Base-by-base conservation (phyloP, 2,888 invertebrate genomes). In the Lasioglossum calceatum region DNA sequence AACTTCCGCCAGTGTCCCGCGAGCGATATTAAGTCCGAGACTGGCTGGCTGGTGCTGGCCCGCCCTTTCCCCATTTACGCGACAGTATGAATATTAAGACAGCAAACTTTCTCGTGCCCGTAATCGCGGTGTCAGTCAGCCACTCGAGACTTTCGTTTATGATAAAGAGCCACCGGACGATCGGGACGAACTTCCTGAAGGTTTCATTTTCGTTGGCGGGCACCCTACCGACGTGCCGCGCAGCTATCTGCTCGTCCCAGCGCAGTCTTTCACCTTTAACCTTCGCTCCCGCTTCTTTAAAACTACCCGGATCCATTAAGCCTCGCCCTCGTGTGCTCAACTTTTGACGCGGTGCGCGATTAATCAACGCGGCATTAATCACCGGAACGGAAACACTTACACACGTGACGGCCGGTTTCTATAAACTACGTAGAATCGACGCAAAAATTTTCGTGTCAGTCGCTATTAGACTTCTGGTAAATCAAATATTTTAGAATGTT, bases 311-410 rank as follows among this genome's bases (percentile, higher is more conserved):
- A 79, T 88, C 75, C 80, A 79, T 86, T 77, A 72, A 81, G 79
- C 77, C 64, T 61, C 67, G 36, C 44, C 67, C 73, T 77, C 77
- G 77, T 75, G 77, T 73, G 76, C 79, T 77, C 75, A 76, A 70
- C 76, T 75, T 74, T 84, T 61, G 77, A 87, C 79, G 58, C 58
- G 54, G 50, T 44, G 47, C 73, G 58, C 61, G 72, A 88, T 90
- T 88, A 73, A 87, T 90, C 79, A 79, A 50, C 74, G 61, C 42
- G 70, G 71, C 77, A 79, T 87, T 83, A 90, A 88, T 84, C 81
- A 77, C 74, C 72, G 74, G 64, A 77, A 77, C 72, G 19, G 73
- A 42, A 71, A 77, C 71, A 64, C 73, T 76, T 27, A 12, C 61
- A 54, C 54, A 10, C 23, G 10, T 10, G 23, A 23, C 23, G 23